These are phyloP conservation scores for Bathynomus jamesi DNA, from an alignment of 1,140 invertebrate species.

Conservation along the genomic window DNA sequence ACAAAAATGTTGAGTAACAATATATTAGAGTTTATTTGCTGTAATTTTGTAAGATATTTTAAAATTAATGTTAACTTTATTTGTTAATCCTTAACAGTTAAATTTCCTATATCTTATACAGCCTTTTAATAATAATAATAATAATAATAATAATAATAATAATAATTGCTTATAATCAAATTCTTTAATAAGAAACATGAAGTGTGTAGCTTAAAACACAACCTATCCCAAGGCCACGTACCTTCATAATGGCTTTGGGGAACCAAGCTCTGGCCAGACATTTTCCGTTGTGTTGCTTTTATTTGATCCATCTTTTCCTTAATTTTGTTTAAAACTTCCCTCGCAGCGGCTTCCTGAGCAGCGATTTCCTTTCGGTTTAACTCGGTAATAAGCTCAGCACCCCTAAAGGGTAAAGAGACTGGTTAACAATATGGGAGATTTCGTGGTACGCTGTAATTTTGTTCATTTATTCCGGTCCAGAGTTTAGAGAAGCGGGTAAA, in stretches of 20 bases:
- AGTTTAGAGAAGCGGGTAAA: no score
- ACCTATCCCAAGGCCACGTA: slow-evolving; percentile 43
- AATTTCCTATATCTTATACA: no score
- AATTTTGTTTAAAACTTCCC: slow-evolving; percentile 80
- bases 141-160: slow-evolving; percentile 3
- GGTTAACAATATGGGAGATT: no score
- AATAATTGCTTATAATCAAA: neutral
- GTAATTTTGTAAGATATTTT: no score
- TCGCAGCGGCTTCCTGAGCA: slow-evolving; percentile 76
- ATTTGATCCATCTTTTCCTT: slow-evolving; percentile 95
- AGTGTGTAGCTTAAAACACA: no score
- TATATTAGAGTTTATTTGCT: no score
- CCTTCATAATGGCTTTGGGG: slow-evolving; percentile 60
- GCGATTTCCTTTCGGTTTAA: slow-evolving; percentile 76
- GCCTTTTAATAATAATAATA: slow-evolving; percentile 3
- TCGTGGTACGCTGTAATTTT: no score
- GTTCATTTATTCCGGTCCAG: no score
- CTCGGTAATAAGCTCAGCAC: slow-evolving; percentile 88
- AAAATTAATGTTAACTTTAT: no score
- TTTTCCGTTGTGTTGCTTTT: slow-evolving; percentile 75
- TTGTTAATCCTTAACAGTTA: no score
- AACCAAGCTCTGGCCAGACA: slow-evolving; percentile 55
- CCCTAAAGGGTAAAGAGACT: slow-evolving; percentile 53
- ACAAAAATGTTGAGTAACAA: no score
- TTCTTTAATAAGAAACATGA: neutral